These are phyloP conservation scores for Mesitornis unicolor DNA, from an alignment of 2,113 vertebrate species.

Conservation along the genomic window DNA sequence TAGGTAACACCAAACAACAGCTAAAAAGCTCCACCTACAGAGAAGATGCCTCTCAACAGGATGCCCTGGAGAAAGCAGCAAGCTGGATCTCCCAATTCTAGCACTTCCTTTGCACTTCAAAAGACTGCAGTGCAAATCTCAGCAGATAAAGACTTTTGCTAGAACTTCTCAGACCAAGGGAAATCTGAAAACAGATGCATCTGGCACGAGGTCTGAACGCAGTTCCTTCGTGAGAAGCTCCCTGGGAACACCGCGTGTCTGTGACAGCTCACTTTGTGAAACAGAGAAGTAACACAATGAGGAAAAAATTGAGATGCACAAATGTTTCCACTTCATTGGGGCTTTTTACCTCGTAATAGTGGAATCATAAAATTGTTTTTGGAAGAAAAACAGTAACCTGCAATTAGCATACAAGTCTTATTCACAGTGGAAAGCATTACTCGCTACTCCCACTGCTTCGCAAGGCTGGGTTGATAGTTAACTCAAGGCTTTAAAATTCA, in stretches of 20 bases:
- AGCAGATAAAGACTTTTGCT: neutral
- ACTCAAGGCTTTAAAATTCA: neutral
- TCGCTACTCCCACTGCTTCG: neutral
- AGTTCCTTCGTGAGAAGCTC: neutral
- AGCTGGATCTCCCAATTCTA: neutral
- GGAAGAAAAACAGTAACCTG: neutral
- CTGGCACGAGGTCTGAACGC: neutral
- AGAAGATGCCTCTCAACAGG: neutral
- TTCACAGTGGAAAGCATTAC: neutral
- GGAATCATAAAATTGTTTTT: neutral
- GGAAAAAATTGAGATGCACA: neutral
- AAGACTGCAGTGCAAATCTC: neutral
- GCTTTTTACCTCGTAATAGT: neutral
- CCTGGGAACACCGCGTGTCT: neutral
- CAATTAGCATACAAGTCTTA: neutral
- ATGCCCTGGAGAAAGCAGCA: neutral
- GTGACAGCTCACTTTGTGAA: neutral
- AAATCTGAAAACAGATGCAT: neutral
- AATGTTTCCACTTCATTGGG: neutral
- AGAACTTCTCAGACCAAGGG: neutral
- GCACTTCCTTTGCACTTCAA: neutral
- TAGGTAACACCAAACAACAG: neutral
- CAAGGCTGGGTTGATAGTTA: neutral
- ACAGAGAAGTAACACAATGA: neutral
- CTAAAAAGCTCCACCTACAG: neutral